Conservation (phyloP, 2,113 vertebrate genomes). For the Vimba vimba region DNA sequence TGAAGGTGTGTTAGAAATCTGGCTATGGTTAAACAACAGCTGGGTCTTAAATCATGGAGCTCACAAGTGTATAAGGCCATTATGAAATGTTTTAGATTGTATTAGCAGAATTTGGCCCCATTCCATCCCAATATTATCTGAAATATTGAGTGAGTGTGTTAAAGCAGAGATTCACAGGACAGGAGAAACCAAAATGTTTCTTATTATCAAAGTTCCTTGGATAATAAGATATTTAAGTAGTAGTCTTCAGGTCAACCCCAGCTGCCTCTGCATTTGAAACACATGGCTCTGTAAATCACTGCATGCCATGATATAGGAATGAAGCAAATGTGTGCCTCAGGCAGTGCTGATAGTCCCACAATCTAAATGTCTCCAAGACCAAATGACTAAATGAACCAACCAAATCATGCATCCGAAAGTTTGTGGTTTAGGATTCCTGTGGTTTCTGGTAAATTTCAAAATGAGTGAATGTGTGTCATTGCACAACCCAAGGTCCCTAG, state of each 20-base stretch:
- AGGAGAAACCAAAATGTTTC: background rate
- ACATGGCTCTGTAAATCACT: constrained; percentile 42
- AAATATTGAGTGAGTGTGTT: background rate
- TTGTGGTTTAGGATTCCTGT: background rate
- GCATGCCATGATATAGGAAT: constrained; percentile 22
- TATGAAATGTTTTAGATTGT: background rate
- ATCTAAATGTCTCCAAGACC: constrained; percentile 13
- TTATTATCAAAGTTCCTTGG: background rate
- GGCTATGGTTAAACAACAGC: constrained; percentile 29
- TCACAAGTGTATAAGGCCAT: background rate
- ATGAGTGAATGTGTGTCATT: constrained; percentile 13
- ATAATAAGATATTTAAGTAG: background rate
- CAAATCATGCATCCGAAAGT: background rate
- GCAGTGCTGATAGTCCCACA: constrained; percentile 18
- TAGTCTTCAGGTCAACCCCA: background rate
- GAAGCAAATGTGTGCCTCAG: constrained; percentile 28
- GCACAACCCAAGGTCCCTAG: background rate
- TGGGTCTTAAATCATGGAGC: constrained; percentile 6
- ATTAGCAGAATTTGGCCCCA: background rate
- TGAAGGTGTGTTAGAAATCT: constrained; percentile 44
- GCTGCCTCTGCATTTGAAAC: constrained; percentile 34
- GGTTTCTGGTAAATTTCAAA: background rate
- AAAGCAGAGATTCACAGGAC: background rate
- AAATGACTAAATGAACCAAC: background rate
- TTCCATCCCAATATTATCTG: background rate